Evolutionary conservation across 2,888 invertebrate genomes (phyloP).

Genomic region (Bugulina stolonifera): DNA sequence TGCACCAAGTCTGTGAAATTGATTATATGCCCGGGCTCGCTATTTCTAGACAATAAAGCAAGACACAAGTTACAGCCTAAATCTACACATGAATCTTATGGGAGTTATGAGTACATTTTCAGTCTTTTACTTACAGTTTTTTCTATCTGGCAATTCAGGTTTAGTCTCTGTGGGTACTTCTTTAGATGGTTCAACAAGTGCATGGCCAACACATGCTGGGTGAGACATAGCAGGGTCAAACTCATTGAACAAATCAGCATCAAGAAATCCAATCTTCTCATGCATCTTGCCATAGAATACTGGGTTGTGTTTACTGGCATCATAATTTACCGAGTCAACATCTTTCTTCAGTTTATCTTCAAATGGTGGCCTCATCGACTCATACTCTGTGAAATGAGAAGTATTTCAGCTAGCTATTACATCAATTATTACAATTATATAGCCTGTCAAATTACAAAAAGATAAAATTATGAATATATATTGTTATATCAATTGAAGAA

Average conservation of each 20-base stretch:
- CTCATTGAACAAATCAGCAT: constrained; percentile 38
- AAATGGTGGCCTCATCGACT: constrained; percentile 33
- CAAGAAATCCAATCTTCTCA: constrained; percentile 32
- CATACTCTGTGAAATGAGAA: no score
- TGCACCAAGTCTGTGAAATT: no score
- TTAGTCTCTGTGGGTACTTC: constrained; percentile 38
- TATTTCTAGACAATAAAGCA: no score
- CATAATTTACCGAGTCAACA: constrained; percentile 44
- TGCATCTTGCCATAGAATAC: constrained; percentile 50
- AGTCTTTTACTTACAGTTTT: constrained; percentile 37
- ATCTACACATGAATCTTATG: no score
- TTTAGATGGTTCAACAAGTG: constrained; percentile 44
- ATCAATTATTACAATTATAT: no score
- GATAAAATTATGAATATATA: no score
- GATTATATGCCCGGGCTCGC: no score
- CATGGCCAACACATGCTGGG: constrained; percentile 47
- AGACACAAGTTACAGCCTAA: no score
- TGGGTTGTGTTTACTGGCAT: constrained; percentile 45
- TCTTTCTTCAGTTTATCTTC: constrained; percentile 37
- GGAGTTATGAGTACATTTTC: constrained; percentile 9
- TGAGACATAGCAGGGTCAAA: constrained; percentile 43
- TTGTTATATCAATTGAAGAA: no score
- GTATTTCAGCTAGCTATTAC: no score
- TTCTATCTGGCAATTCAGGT: constrained; percentile 40
- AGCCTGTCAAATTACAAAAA: no score